phyloP scores from a whole-genome alignment of 2,888 invertebrate genomes.

The Caenorhabditis becei region DNA sequence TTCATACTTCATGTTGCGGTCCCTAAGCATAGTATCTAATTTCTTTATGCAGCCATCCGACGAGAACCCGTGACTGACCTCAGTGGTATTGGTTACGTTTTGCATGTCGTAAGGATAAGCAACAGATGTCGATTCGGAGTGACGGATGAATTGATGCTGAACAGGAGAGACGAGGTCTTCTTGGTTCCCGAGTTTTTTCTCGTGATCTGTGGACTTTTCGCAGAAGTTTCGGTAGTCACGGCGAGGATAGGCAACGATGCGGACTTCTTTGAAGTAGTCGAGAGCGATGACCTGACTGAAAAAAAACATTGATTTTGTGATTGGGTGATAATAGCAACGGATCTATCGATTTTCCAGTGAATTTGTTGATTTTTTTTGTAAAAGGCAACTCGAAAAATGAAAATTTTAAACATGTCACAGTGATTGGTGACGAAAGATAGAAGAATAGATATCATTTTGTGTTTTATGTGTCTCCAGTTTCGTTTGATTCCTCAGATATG shows the following conservation, averaged over 20 bases:
- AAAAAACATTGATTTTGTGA: background rate
- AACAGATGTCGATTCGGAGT: background rate
- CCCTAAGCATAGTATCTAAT: slow-evolving; percentile 2
- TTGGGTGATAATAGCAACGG: background rate
- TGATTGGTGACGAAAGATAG: too few relatives aligned
- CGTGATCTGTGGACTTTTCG: background rate
- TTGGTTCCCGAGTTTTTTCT: background rate
- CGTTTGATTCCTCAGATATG: too few relatives aligned
- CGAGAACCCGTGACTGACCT: slow-evolving; percentile 3
- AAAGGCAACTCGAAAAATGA: too few relatives aligned
- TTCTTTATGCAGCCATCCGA: background rate
- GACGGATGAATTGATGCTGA: too few relatives aligned
- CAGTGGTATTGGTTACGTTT: slow-evolving; percentile 3
- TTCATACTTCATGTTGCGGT: too few relatives aligned
- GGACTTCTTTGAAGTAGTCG: slow-evolving; percentile 21
- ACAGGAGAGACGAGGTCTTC: background rate
- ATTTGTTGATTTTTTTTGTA: too few relatives aligned
- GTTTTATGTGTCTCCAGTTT: too few relatives aligned
- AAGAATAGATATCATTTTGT: too few relatives aligned
- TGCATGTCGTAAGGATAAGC: slow-evolving; percentile 7
- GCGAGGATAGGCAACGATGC: slow-evolving; percentile 30
- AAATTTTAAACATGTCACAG: too few relatives aligned
- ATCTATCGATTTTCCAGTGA: too few relatives aligned
- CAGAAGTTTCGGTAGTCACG: slow-evolving; percentile 36
- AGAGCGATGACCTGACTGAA: slow-evolving; percentile 20